A percentile compares a stretch with the other conserved stretches of the same genome.
Conservation (phyloP, 1,140 invertebrate genomes). For the Pseudomyrmex concolor region DNA sequence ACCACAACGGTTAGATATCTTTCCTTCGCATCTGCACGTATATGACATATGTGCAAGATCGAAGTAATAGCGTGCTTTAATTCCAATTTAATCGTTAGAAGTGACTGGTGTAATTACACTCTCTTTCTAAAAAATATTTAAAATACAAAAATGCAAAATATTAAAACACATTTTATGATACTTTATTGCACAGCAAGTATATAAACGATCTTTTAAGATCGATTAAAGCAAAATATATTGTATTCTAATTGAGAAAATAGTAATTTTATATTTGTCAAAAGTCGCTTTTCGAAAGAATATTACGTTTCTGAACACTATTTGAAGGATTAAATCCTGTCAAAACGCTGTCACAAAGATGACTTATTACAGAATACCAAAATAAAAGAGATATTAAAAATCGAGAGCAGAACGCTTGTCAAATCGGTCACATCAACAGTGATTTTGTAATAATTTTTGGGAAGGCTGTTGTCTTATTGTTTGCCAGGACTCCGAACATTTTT, state of each 20-base stretch:
- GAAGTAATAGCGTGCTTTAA: neutral
- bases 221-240: too few species aligned
- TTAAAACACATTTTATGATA: too few species aligned
- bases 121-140: neutral
- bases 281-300: neutral
- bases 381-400: neutral
- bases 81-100: slow-evolving; percentile 1
- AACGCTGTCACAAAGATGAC: too few species aligned
- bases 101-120: neutral
- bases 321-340: neutral
- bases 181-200: too few species aligned
- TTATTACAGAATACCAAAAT: neutral
- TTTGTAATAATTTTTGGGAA: too few species aligned
- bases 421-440: neutral
- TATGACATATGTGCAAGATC: slow-evolving; percentile 64
- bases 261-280: neutral
- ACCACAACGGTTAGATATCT: slow-evolving; percentile 24
- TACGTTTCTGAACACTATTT: too few species aligned
- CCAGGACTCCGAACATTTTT: neutral
- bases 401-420: too few species aligned
- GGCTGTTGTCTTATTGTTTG: neutral
- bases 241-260: too few species aligned
- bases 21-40: slow-evolving; percentile 58
- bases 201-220: too few species aligned
- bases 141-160: too few species aligned